Conservation (phyloP, 2,888 invertebrate genomes). For the Microdon myrmicae region DNA sequence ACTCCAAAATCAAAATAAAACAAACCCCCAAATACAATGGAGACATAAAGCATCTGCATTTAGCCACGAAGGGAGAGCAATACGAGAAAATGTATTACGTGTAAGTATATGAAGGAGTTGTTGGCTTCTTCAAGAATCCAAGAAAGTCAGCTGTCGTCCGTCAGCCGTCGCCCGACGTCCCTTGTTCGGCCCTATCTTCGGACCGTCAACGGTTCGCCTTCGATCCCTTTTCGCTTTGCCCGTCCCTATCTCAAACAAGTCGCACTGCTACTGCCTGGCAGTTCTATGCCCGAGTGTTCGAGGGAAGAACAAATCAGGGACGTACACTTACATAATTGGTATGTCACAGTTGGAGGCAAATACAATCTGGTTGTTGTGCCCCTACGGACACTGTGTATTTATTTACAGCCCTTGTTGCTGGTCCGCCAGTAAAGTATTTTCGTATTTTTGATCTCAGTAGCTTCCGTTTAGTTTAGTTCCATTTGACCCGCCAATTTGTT, state of each 20-base stretch:
- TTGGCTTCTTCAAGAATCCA: no score
- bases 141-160: slow-evolving; percentile 18
- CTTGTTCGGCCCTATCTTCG: no score
- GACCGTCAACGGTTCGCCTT: no score
- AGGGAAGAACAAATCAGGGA: slow-evolving; percentile 23
- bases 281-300: slow-evolving; percentile 6
- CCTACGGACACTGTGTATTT: slow-evolving; percentile 18
- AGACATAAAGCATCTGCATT: slow-evolving; percentile 48
- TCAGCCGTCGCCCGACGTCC: no score
- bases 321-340: slow-evolving; percentile 35
- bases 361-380: slow-evolving; percentile 28
- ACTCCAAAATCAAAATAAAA: slow-evolving; percentile 14
- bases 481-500: slow-evolving; percentile 17
- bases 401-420: no score
- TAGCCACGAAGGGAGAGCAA: slow-evolving; percentile 29
- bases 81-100: neutral
- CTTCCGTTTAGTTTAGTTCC: no score
- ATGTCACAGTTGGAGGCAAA: slow-evolving; percentile 45
- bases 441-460: no score
- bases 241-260: no score
- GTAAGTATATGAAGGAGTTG: neutral
- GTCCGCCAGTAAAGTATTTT: no score
- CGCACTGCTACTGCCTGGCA: neutral
- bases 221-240: no score
- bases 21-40: slow-evolving; percentile 27